Evolutionary conservation across 2,888 invertebrate genomes (phyloP), one percentile per base, ranked within the genome.

Genomic region (Acronicta aceris): DNA sequence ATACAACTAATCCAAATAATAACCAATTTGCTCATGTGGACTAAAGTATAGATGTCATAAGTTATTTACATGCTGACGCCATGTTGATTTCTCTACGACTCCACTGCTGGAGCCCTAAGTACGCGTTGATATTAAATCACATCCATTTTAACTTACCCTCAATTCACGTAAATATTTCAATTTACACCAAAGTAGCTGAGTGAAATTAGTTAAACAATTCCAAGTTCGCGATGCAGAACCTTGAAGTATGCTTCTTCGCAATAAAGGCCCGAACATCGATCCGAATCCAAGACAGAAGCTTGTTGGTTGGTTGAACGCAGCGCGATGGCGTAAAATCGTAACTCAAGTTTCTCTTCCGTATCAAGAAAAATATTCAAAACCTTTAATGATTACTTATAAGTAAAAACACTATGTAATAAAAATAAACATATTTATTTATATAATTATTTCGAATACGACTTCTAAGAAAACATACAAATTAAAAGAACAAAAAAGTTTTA

Each of bases 231-330:
- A 93, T 85, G 96, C 96, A 88, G 96, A 96, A 91, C 95, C 96
- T 95, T 96, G 96, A 95, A 96, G 93, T 91, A 96, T 92, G 91
- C 95, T 95, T 95, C 95, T 95, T 94, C 94, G 95, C 92, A 95
- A 88, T 92, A 96, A 93, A 93, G 95, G 95, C 92, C 95, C 95
- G 93, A 96, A 96, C 96, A 96, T 96, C 95, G 96, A 96, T 96
- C 96, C 95, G 95, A 95, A 93, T 95, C 88, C 88, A 79, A 89
- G 84, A 85, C 87, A 80, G 82, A 85, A 83, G 85, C 87, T 84
- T 85, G 83, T 88, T 85, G 82, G 87, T 91, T 88, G 89, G 87
- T 83, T 81, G 81, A 78, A 84, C 76, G 78, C 74, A 82, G 81
- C 84, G 85, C 78, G 83, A 87, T 85, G 85, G 83, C 85, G 84